Percentiles rank a stretch among this genome's conserved stretches.
Evolutionary conservation across 2,113 vertebrate genomes (phyloP).

Genomic region (Brachionichthys hirsutus): DNA sequence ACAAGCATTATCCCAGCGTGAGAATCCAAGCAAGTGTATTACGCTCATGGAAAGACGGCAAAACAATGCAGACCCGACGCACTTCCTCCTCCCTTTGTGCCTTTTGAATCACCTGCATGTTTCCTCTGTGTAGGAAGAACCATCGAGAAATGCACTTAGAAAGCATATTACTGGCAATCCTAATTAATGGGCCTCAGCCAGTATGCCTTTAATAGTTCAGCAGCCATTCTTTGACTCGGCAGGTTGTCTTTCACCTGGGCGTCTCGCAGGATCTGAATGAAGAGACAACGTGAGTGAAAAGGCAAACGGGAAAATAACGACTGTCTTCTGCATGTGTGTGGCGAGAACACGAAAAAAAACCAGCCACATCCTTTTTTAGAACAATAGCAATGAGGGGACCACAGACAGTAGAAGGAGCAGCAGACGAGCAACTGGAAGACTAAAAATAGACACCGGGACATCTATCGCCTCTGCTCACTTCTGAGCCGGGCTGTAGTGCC

Average conservation of each 20-base stretch:
- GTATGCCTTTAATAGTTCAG: conserved; percentile 29
- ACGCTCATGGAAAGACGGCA: conserved; percentile 18
- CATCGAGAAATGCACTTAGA: conserved; percentile 33
- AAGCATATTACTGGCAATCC: conserved; percentile 41
- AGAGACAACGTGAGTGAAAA: not conserved
- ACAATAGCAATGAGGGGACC: conserved; percentile 68
- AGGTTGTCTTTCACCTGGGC: not conserved
- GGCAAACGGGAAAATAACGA: not conserved
- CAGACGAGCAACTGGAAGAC: conserved; percentile 43
- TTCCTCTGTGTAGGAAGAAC: conserved; percentile 24
- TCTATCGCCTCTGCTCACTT: conserved; percentile 18
- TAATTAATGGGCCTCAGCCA: conserved; percentile 31
- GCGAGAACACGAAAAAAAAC: not conserved
- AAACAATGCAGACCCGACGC: conserved; percentile 9
- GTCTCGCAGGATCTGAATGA: not conserved
- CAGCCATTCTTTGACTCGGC: conserved; percentile 11
- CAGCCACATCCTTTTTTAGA: conserved; percentile 33
- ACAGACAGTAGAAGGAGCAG: conserved; percentile 45
- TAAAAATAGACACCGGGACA: conserved; percentile 53
- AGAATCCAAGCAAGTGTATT: conserved; percentile 24
- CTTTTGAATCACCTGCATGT: conserved; percentile 19
- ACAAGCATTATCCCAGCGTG: conserved; percentile 33
- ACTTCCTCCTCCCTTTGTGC: conserved; percentile 13
- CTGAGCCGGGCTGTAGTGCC: conserved; percentile 4
- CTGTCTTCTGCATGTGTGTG: conserved; percentile 2